Evolutionary conservation across 2,888 invertebrate genomes (phyloP), one percentile per base, ranked within the genome.

Genomic region (Eupithecia subumbrata): DNA sequence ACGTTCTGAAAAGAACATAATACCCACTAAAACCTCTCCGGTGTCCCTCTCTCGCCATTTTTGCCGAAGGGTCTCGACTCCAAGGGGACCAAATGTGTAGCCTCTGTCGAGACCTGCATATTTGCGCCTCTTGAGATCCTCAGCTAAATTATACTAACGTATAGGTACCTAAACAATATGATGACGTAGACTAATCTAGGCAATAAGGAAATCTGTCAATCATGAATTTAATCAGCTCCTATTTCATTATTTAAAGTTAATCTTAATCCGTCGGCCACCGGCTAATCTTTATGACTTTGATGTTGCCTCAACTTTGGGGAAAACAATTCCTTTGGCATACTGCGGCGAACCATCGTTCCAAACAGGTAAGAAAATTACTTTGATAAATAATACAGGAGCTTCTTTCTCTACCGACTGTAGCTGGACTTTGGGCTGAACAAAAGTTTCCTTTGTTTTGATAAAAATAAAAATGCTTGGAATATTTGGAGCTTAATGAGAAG

Each of bases 321-420:
- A n/a, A 37, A 34, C 37, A 48, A 52, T 66, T 71, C 37, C 18
- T 18, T 74, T 68, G 78, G 60, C 88, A 90, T 82, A 88, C 75
- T 74, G 76, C 71, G 77, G 76, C 75, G 72, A 80, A 84, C 85
- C 85, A 83, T 80, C 83, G 81, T 76, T 64, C 73, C 79, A 79
- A 83, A 80, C 86, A 87, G 85, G 89, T 89, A 78, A 85, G 85
- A 71, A 30, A 71, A 71, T 71, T 76, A 67, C 68, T 22, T 43
- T 45, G 22, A 14, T 16, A 22, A 68, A 68, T 68, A 40, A 68
- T 68, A 68, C 22, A 25, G 37, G 8, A 43, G 30, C 9, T 64
- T 64, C 34, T 18, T 34, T 30, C 63, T 63, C 30, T 63, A 30
- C 63, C 30, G 12, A 64, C 64, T 30, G 64, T 34, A 60, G 14